Evolutionary conservation across 2,888 invertebrate species (phyloP).

Genomic region (Aricia artaxerxes): DNA sequence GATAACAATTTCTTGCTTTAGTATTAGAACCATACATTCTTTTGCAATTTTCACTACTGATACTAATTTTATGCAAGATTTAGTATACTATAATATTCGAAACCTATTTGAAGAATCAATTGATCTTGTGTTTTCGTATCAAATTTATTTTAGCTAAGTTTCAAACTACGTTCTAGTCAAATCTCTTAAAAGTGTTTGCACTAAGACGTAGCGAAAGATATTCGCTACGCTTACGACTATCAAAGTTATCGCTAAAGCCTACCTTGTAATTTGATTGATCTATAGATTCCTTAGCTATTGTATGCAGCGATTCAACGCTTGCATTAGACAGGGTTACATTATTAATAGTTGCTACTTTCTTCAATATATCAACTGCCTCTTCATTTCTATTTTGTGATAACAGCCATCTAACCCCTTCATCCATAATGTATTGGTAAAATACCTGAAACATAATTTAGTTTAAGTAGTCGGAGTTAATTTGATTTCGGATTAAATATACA

Average conservation of each 20-base stretch:
- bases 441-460: conserved; percentile 50
- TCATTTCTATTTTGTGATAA: conserved; percentile 84
- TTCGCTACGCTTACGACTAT: too few species aligned
- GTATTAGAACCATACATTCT: too few species aligned
- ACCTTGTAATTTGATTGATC: conserved; percentile 56
- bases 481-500: too few species aligned
- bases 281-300: conserved; percentile 51
- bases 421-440: conserved; percentile 85
- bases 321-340: conserved; percentile 79
- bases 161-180: too few species aligned
- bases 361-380: conserved; percentile 83
- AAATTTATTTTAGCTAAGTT: too few species aligned
- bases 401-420: conserved; percentile 91
- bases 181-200: too few species aligned
- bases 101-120: too few species aligned
- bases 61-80: too few species aligned
- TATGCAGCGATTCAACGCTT: conserved; percentile 68
- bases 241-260: conserved; percentile 20
- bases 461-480: too few species aligned
- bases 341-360: conserved; percentile 84
- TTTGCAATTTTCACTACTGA: too few species aligned
- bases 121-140: too few species aligned
- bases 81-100: too few species aligned
- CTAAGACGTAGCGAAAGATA: neutral
- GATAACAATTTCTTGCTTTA: neutral